Base-by-base conservation (phyloP, 1,140 invertebrate species). In the Megalopta genalis region DNA sequence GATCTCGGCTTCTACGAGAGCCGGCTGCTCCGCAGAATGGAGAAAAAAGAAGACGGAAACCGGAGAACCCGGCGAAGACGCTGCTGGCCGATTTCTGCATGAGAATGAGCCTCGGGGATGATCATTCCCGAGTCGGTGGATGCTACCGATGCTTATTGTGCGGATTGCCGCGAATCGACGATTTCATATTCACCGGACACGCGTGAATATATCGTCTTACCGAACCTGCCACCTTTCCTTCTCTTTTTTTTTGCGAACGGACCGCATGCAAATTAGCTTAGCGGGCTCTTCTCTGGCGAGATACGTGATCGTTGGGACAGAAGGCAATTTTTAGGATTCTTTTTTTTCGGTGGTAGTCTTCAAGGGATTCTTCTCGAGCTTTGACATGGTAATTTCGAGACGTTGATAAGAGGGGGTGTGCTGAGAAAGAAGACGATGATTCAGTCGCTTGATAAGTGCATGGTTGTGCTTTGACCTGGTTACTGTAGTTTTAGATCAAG, bases 31-130 rank as follows among this genome's bases (percentile, higher is more conserved):
- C 60, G 10, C 39, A 63, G 49, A 32, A 49, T 7, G 7, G 25
- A 23, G 59, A 25, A 14, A 65, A 78, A 81, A 78, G 64, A 12
- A 82, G 79, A 54, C 62, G 67, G 83, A 86, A 85, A 82, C 78
- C 71, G 80, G 80, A 86, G 83, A 79, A 79, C 60, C 42, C 52
- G 21, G 25, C 16, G 70, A 80, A 76, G 74, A 85, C 52, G 46
- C 5, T 49, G 59, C 3, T 32, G 59, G 7, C 54, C 54, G 49
- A 74, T 81, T 81, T 82, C 68, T 84, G 68, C 68, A 70, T 57
- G 52, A 65, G 75, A 77, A 77, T 70, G 66, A 63, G n/a, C 37
- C 16, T 1, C 23, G 39, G 46, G 27, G n/a, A 12, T 16, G 37
- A 71, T 16, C 14, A 52, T 42, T 25, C n/a, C 59, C 12, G 16